phyloP scores from a whole-genome alignment of 2,113 vertebrate genomes.

The Cavia aperea region DNA sequence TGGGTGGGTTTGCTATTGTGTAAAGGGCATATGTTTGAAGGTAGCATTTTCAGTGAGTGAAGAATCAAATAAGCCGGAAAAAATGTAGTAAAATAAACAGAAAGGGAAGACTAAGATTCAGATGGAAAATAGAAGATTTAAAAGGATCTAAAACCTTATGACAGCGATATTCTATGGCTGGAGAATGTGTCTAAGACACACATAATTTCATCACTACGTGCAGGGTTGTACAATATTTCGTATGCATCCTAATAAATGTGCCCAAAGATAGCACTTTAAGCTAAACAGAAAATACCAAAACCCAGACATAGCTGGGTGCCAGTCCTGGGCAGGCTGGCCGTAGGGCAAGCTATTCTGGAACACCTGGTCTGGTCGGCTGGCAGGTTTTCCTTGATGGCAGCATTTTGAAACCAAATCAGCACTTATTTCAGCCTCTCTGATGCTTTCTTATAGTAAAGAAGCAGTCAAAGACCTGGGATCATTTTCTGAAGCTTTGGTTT shows the following conservation, averaged over 20 bases:
- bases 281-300: conserved; percentile 70
- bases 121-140: conserved; percentile 42
- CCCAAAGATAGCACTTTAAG: conserved; percentile 70
- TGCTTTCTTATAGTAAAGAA: conserved; percentile 67
- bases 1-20: background rate
- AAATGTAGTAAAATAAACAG: conserved; percentile 55
- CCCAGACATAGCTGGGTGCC: conserved; percentile 68
- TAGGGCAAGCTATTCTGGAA: conserved; percentile 68
- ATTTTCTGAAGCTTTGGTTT: conserved; percentile 73
- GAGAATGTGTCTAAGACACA: conserved; percentile 62
- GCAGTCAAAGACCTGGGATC: conserved; percentile 69
- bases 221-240: conserved; percentile 59
- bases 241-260: conserved; percentile 68
- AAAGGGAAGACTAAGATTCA: conserved; percentile 11
- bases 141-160: conserved; percentile 46
- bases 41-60: conserved; percentile 25
- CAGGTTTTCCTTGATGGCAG: conserved; percentile 62
- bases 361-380: conserved; percentile 68
- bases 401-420: conserved; percentile 53
- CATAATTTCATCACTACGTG: conserved; percentile 60
- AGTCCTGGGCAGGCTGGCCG: conserved; percentile 67
- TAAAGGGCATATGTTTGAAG: conserved; percentile 1
- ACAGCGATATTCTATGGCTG: conserved; percentile 54
- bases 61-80: background rate
- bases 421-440: conserved; percentile 63